A percentile compares a stretch with the other conserved stretches of the same genome.
Conservation (phyloP, 2,888 invertebrate species). For the Eumerus sabulonum region DNA sequence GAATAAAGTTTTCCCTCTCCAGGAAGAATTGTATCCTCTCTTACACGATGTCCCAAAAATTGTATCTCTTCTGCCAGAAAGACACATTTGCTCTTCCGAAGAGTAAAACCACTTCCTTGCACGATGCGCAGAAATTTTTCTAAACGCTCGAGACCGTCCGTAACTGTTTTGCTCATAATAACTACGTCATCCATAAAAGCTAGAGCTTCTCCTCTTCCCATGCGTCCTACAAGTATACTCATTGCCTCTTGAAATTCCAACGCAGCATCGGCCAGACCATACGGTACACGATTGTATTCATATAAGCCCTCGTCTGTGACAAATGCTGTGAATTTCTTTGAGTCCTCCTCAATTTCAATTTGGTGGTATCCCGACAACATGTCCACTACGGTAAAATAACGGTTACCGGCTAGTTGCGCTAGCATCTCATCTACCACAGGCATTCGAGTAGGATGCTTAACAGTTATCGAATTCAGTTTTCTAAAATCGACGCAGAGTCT, state of each 20-base stretch:
- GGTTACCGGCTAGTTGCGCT: constrained; percentile 56
- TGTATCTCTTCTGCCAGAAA: not conserved
- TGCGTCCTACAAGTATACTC: not conserved
- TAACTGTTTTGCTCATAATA: constrained; percentile 24
- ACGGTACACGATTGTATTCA: constrained; percentile 65
- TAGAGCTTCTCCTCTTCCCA: not conserved
- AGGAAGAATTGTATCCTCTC: not conserved
- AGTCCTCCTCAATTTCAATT: constrained; percentile 49
- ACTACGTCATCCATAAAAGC: constrained; percentile 35
- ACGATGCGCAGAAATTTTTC: not conserved
- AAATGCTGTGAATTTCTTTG: constrained; percentile 61
- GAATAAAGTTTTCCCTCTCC: not conserved
- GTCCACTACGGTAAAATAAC: constrained; percentile 72
- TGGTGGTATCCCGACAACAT: constrained; percentile 72
- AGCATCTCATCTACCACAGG: constrained; percentile 62
- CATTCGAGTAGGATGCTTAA: constrained; percentile 61
- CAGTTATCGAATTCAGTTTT: constrained; percentile 46
- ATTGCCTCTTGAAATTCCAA: constrained; percentile 10
- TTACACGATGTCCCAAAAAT: constrained; percentile 16
- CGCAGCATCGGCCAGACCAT: constrained; percentile 49
- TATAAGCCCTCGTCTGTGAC: constrained; percentile 53
- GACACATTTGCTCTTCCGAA: not conserved
- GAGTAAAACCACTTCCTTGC: not conserved
- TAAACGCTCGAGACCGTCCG: constrained; percentile 3
- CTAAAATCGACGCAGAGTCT: constrained; percentile 63